Evolutionary conservation across 2,113 vertebrate species (phyloP).

Genomic region (Trinectes maculatus): DNA sequence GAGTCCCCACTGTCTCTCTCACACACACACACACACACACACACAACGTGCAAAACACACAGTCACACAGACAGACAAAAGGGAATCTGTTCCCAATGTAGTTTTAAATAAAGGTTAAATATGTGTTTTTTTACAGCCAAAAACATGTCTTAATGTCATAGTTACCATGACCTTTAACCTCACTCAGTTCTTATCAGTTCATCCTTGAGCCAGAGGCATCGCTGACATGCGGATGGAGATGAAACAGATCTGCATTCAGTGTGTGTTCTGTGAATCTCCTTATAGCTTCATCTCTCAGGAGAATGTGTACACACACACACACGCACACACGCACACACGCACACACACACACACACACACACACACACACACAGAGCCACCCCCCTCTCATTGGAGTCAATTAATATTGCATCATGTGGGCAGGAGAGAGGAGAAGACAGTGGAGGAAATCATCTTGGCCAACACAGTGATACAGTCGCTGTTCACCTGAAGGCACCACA

Average conservation of each 20-base stretch:
- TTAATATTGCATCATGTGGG: slow-evolving; percentile 54
- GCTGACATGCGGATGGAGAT: too few species aligned
- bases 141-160: too few species aligned
- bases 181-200: too few species aligned
- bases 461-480: background rate
- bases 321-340: too few species aligned
- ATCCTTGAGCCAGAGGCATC: too few species aligned
- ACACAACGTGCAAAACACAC: background rate
- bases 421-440: slow-evolving; percentile 22
- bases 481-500: slow-evolving; percentile 13
- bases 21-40: background rate
- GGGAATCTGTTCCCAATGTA: too few species aligned
- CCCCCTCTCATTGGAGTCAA: slow-evolving; percentile 34
- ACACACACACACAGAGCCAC: background rate
- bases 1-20: slow-evolving; percentile 36
- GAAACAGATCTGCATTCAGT: too few species aligned
- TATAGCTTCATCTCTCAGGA: slow-evolving; percentile 14
- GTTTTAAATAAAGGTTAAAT: too few species aligned
- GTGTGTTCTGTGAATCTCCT: too few species aligned
- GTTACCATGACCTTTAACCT: too few species aligned
- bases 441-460: slow-evolving; percentile 15
- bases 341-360: slow-evolving; percentile 2
- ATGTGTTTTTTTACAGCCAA: too few species aligned
- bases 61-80: background rate
- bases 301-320: background rate